A percentile compares a stretch with the other conserved stretches of the same genome.
Conservation (phyloP, 2,888 invertebrate genomes). For the Lithophane socia region DNA sequence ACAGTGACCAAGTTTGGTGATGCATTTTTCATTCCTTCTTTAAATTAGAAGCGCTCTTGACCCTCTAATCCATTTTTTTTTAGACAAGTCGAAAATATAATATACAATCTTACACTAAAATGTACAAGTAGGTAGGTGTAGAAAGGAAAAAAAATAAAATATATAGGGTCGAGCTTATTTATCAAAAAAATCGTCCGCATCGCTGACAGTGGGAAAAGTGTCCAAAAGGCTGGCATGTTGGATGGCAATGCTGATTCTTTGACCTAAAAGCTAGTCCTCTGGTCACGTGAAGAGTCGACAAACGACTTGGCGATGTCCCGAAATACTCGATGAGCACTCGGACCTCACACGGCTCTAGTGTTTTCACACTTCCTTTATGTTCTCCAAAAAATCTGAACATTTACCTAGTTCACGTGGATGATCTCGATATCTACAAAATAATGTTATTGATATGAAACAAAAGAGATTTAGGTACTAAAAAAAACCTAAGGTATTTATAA, state of each 20-base stretch:
- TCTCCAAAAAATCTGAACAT: not conserved
- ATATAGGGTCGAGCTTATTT: not conserved
- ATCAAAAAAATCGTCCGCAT: not conserved
- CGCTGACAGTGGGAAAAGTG: not conserved
- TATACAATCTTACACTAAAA: too few relatives aligned
- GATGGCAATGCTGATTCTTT: not conserved
- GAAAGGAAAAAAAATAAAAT: too few relatives aligned
- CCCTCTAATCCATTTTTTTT: too few relatives aligned
- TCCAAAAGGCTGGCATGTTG: not conserved
- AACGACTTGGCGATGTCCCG: not conserved
- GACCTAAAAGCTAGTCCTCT: not conserved
- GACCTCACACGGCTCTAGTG: too few relatives aligned
- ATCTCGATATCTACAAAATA: not conserved
- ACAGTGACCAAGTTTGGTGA: too few relatives aligned
- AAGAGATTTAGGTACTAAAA: not conserved
- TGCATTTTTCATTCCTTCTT: not conserved
- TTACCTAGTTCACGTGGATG: not conserved
- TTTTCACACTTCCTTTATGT: not conserved
- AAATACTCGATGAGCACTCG: not conserved
- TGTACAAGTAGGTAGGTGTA: too few relatives aligned
- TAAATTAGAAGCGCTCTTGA: too few relatives aligned
- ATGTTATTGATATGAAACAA: slow-evolving; percentile 4
- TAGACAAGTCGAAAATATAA: too few relatives aligned
- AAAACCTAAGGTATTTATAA: slow-evolving; percentile 5
- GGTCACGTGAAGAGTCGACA: too few relatives aligned